phyloP scores from a whole-genome alignment of 2,113 vertebrate genomes.

The Capreolus pygargus region DNA sequence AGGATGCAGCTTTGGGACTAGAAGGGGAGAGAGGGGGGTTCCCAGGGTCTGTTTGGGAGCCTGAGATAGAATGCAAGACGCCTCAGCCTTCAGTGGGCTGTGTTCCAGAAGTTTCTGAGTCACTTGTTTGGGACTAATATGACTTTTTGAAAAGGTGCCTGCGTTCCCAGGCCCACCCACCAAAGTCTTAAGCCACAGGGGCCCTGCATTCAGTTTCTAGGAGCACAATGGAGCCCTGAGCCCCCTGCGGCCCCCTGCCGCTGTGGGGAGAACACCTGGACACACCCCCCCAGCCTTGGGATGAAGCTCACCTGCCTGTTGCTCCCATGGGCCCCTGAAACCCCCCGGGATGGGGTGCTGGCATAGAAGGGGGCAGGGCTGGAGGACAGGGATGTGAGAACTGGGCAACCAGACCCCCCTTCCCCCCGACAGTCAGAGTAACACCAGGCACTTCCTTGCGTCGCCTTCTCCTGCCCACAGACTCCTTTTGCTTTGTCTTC shows the following conservation, averaged over 20 bases:
- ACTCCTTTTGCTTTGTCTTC: background rate
- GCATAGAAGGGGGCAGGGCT: background rate
- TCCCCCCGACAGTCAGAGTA: fast-evolving
- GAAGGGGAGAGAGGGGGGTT: background rate
- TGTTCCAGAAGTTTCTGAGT: conserved; percentile 66
- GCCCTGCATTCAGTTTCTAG: background rate
- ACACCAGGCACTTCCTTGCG: too few species aligned
- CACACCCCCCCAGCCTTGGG: fast-evolving
- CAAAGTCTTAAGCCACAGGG: background rate
- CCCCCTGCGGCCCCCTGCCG: background rate
- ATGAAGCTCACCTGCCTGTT: background rate
- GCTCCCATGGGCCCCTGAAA: background rate
- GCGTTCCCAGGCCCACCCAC: conserved; percentile 39
- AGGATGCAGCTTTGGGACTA: background rate
- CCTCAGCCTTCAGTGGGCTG: background rate
- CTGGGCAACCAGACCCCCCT: background rate
- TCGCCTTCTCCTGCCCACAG: background rate
- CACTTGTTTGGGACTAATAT: conserved; percentile 49
- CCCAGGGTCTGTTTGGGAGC: background rate
- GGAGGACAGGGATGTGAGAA: background rate
- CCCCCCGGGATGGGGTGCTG: background rate
- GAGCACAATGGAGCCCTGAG: background rate
- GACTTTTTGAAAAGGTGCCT: conserved; percentile 46
- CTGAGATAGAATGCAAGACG: conserved; percentile 22
- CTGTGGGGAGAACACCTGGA: background rate